phyloP scores from a whole-genome alignment of 2,113 vertebrate species.

The Ginglymostoma cirratum region DNA sequence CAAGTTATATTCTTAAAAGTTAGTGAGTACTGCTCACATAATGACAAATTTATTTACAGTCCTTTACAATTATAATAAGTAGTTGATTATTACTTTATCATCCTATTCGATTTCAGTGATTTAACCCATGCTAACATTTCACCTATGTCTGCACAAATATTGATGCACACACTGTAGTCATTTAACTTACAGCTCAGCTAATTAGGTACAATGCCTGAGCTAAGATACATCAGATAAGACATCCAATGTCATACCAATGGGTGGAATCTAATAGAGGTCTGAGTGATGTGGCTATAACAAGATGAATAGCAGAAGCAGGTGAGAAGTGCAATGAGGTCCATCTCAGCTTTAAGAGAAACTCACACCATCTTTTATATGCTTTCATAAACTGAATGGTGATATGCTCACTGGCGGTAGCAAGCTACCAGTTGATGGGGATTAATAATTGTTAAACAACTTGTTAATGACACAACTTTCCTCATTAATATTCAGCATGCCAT shows the following conservation, averaged over 20 bases:
- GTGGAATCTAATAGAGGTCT: too few species aligned
- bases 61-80: neutral
- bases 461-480: neutral
- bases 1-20: neutral
- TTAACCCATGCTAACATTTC: neutral
- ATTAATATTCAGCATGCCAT: too few species aligned
- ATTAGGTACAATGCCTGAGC: neutral
- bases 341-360: too few species aligned
- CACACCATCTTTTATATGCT: too few species aligned
- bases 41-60: neutral
- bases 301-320: too few species aligned
- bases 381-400: too few species aligned
- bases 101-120: neutral
- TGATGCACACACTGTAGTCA: neutral
- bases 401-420: too few species aligned
- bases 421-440: too few species aligned
- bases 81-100: neutral
- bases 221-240: neutral
- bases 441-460: too few species aligned
- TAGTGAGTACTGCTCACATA: neutral
- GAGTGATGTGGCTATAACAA: too few species aligned
- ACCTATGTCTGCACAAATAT: neutral
- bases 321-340: too few species aligned
- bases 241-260: neutral
- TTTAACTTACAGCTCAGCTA: neutral